Evolutionary conservation across 30 jellyfish, hydroid and myxozoan species (phyloP), one percentile per base, ranked within the genome.

Genomic region (Aurelia sp.): DNA sequence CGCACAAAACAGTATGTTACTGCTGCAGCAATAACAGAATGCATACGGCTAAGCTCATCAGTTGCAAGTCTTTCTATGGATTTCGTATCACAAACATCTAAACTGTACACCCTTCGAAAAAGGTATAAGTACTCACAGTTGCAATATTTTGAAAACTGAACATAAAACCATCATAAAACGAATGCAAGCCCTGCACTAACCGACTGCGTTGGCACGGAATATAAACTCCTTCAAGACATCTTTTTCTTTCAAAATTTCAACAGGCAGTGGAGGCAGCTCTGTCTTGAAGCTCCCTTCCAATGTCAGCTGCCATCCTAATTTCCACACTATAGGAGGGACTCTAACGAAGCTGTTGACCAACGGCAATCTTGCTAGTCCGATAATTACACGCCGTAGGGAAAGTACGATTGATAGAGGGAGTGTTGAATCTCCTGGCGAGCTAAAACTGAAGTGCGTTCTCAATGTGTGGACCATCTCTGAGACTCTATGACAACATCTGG

Each of bases 261-360:
- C 97, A 9, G 98, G 98, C 51, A 93, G 71, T 1, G 98, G 98
- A 20, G 98, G 98, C 41, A 93, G 62, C 71, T 93, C 98, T 35
- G 98, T 87, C 16, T 81, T 69, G 41, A 86, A 84, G 16, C 76
- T 27, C 50, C 98, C 98, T 52, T 93, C 98, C 18, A 73, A 31
- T 18, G 67, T 67, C 4, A 97, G 98, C 66, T 74, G 85, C 98
- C 98, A 93, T 23, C 96, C 98, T 4, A 93, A 44, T 65, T 87
- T 93, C 98, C 98, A 93, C 20, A 93, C 98, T 11, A 93, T 58
- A n/a, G 98, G 98, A 13, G 98, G 98, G 7, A 93, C 85, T 35
- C 98, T 60, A 6, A 91, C 97, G 64, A 88, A 93, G 67, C 97
- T 81, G 58, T 93, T 93, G 21, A 93, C 96, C 78, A 87, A 66